Evolutionary conservation across 2,113 vertebrate genomes (phyloP).

Genomic region (Motacilla tschutschensis): DNA sequence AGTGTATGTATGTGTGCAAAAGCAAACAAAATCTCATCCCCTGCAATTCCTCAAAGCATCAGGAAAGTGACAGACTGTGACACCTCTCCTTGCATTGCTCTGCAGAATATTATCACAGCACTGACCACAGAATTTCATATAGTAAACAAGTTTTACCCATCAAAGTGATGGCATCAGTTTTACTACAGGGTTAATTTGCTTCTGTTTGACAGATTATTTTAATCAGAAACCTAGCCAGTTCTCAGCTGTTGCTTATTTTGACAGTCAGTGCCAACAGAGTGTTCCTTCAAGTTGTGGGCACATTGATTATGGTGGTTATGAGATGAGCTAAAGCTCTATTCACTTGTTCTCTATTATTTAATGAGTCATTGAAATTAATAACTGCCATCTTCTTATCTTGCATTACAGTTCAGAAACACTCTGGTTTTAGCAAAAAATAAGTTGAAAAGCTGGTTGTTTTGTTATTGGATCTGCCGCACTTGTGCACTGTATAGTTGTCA

Average conservation of each 20-base stretch:
- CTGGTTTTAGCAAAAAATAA: conserved; percentile 44
- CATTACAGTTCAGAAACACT: conserved; percentile 47
- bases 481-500: not conserved
- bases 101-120: not conserved
- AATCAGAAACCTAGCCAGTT: conserved; percentile 24
- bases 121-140: not conserved
- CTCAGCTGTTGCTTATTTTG: conserved; percentile 45
- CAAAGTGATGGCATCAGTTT: not conserved
- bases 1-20: not conserved
- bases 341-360: conserved; percentile 48
- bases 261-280: conserved; percentile 37
- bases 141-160: not conserved
- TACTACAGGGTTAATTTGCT: conserved; percentile 13
- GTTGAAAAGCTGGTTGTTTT: conserved; percentile 51
- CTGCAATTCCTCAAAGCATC: not conserved
- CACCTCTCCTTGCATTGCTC: not conserved
- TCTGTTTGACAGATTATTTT: conserved; percentile 21
- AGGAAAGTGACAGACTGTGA: not conserved
- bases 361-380: conserved; percentile 62
- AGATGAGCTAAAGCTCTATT: conserved; percentile 25
- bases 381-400: conserved; percentile 60
- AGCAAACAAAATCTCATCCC: not conserved
- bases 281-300: conserved; percentile 43
- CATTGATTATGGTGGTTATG: conserved; percentile 26
- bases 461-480: conserved; percentile 5